A percentile compares a stretch with the other conserved stretches of the same genome.
These are phyloP conservation scores for Tachycineta bicolor DNA, from an alignment of 2,113 vertebrate genomes.

Conservation along the genomic window DNA sequence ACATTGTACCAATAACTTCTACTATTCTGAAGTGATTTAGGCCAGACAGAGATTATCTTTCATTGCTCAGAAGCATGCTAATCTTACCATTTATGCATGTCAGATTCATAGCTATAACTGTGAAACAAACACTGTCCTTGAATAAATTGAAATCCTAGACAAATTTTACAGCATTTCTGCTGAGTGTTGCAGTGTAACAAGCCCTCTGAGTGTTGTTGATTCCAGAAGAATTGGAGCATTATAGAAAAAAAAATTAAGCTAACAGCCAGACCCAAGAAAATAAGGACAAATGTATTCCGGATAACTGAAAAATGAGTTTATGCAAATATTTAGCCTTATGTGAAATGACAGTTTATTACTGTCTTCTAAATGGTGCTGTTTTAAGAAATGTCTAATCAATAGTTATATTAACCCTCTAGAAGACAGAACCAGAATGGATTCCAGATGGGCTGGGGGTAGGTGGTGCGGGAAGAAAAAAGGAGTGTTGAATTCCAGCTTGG, in stretches of 20 bases:
- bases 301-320: neutral
- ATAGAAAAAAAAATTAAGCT: neutral
- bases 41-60: neutral
- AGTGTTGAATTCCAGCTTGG: neutral
- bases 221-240: neutral
- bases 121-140: neutral
- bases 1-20: neutral
- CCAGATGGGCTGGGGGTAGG: neutral
- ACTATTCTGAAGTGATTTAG: neutral
- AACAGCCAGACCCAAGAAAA: neutral
- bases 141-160: neutral
- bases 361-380: neutral
- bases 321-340: neutral
- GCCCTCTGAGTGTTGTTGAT: neutral
- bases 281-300: neutral
- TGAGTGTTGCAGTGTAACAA: neutral
- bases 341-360: neutral
- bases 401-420: neutral
- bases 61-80: neutral
- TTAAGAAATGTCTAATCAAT: constrained; percentile 3
- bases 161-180: neutral
- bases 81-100: neutral
- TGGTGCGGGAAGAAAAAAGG: neutral
- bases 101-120: neutral
- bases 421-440: neutral